A percentile compares a stretch with the other conserved stretches of the same genome.
These are phyloP conservation scores for Centropristis striata DNA, from an alignment of 2,113 vertebrate species.

Conservation along the genomic window DNA sequence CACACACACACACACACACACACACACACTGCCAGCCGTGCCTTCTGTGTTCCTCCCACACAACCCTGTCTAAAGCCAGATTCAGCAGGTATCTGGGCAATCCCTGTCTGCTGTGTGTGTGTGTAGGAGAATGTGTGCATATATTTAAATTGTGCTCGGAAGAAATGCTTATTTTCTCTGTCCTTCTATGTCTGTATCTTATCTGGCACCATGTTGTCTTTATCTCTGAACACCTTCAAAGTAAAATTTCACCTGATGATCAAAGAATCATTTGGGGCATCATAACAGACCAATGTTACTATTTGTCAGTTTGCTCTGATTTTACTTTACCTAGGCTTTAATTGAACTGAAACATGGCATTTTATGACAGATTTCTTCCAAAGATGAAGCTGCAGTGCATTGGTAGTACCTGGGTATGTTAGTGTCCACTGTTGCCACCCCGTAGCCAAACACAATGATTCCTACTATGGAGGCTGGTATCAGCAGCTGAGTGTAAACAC, in stretches of 20 bases:
- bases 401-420: conserved; percentile 93
- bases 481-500: conserved; percentile 96
- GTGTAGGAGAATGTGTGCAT: conserved; percentile 26
- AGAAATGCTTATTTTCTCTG: conserved; percentile 30
- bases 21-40: conserved; percentile 43
- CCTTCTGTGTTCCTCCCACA: conserved; percentile 75
- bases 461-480: conserved; percentile 95
- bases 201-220: not conserved
- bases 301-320: not conserved
- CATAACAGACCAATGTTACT: not conserved
- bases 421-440: conserved; percentile 92
- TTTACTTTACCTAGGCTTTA: not conserved
- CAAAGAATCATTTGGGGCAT: not conserved
- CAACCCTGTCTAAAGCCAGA: conserved; percentile 62
- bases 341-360: not conserved
- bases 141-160: conserved; percentile 14
- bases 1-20: conserved; percentile 18
- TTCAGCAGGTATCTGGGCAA: conserved; percentile 73
- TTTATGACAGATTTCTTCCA: not conserved
- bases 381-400: not conserved
- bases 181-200: conserved; percentile 1
- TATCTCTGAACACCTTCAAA: not conserved
- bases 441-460: conserved; percentile 96
- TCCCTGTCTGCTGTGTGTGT: conserved; percentile 57
- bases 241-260: not conserved